phyloP scores from a whole-genome alignment of 2,888 invertebrate species.

The Camponotus fellah region DNA sequence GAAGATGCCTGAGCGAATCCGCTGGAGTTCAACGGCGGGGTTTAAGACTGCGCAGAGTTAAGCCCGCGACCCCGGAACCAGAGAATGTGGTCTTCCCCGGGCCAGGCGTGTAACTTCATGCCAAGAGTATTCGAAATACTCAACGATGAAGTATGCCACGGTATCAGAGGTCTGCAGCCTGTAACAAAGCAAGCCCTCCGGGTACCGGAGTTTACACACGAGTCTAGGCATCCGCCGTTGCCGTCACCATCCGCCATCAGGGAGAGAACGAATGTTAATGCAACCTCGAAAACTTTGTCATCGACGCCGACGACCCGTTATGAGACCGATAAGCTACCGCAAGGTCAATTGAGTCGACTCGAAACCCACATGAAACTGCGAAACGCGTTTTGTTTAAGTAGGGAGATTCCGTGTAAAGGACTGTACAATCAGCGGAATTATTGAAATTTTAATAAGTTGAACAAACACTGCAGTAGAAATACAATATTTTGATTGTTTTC shows the following conservation, averaged over 20 bases:
- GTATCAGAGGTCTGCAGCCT: conserved; percentile 76
- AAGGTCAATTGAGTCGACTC: conserved; percentile 20
- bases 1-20: conserved; percentile 40
- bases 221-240: conserved; percentile 69
- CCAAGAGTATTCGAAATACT: conserved; percentile 80
- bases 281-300: conserved; percentile 69
- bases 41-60: conserved; percentile 64
- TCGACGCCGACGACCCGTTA: conserved; percentile 59
- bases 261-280: conserved; percentile 60
- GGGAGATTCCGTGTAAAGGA: not conserved
- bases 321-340: conserved; percentile 39
- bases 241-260: conserved; percentile 41
- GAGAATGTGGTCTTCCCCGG: conserved; percentile 69
- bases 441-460: not conserved
- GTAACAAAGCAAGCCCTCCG: conserved; percentile 78
- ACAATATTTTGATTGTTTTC: not conserved
- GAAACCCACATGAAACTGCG: not conserved
- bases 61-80: conserved; percentile 61
- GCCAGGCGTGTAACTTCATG: conserved; percentile 71
- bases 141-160: conserved; percentile 77
- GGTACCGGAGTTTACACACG: conserved; percentile 73
- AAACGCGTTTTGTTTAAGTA: conserved; percentile 1
- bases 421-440: too few species aligned
- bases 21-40: conserved; percentile 15
- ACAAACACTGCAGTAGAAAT: not conserved